A percentile compares a stretch with the other conserved stretches of the same genome.
Evolutionary conservation across 2,888 invertebrate genomes (phyloP).

Genomic region (Mactromeris polynyma): DNA sequence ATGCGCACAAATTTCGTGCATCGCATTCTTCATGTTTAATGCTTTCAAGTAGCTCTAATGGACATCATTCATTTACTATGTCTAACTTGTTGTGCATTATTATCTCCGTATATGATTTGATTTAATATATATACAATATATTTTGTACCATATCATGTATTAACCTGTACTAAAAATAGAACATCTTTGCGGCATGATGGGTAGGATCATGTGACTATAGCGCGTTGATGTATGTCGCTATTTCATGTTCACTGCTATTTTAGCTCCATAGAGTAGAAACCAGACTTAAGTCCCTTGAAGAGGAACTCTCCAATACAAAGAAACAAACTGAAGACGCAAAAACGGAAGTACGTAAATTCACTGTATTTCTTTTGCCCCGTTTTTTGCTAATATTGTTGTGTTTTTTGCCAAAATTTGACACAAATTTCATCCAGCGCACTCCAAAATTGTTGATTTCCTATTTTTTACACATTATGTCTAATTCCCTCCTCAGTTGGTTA

Average conservation of each 20-base stretch:
- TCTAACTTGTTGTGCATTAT: background rate
- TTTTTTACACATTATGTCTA: background rate
- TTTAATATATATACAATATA: background rate
- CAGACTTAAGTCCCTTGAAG: conserved; percentile 78
- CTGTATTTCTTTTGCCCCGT: background rate
- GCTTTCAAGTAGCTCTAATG: background rate
- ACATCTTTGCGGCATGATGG: conserved; percentile 7
- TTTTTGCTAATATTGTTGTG: background rate
- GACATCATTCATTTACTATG: conserved; percentile 2
- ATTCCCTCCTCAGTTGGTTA: background rate
- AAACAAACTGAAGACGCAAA: conserved; percentile 80
- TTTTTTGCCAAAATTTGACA: background rate
- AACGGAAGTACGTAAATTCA: conserved; percentile 76
- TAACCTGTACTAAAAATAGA: conserved; percentile 37
- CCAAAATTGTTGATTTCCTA: conserved; percentile 10
- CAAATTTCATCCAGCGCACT: background rate
- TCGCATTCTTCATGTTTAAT: background rate
- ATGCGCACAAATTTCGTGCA: background rate
- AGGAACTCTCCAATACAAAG: conserved; percentile 77
- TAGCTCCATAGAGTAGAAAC: conserved; percentile 81
- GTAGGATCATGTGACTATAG: conserved; percentile 36
- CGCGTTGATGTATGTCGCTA: conserved; percentile 52
- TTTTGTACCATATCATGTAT: conserved; percentile 6
- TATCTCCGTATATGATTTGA: conserved; percentile 1
- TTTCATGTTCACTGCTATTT: conserved; percentile 60